Evolutionary conservation across 2,113 vertebrate species (phyloP).

Genomic region (Mobula birostris): DNA sequence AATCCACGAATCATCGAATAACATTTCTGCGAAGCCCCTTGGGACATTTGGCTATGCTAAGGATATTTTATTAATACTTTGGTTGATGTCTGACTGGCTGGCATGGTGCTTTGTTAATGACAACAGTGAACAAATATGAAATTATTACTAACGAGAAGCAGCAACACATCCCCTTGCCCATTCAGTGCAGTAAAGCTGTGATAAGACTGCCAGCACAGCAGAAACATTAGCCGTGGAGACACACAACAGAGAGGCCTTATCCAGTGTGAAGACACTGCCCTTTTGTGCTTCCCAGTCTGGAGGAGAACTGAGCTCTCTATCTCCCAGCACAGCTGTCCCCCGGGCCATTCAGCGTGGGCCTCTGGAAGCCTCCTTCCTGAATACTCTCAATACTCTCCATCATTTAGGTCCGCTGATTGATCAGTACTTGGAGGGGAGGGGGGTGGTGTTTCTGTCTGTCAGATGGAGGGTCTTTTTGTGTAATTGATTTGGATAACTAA

Average conservation of each 20-base stretch:
- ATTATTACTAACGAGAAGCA: background rate
- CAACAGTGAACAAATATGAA: background rate
- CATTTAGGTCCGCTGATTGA: background rate
- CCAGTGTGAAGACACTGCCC: constrained; percentile 17
- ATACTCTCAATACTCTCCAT: background rate
- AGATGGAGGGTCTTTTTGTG: background rate
- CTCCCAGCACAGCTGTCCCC: constrained; percentile 10
- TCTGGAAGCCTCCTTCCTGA: background rate
- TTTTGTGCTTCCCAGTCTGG: background rate
- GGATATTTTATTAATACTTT: too few species aligned
- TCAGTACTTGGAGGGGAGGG: background rate
- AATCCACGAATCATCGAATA: too few species aligned
- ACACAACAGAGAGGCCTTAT: constrained; percentile 34
- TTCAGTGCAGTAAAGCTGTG: background rate
- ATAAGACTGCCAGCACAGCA: background rate
- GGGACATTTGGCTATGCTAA: too few species aligned
- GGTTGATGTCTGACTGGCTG: background rate
- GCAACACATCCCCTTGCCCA: background rate
- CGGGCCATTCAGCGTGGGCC: background rate
- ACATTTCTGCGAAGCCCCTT: too few species aligned
- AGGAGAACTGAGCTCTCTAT: constrained; percentile 18
- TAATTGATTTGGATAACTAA: constrained; percentile 23
- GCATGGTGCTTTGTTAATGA: background rate
- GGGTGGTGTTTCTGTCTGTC: background rate
- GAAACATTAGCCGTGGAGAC: background rate